Evolutionary conservation across 2,113 vertebrate genomes (phyloP).

Genomic region (Hyperopisus bebe): DNA sequence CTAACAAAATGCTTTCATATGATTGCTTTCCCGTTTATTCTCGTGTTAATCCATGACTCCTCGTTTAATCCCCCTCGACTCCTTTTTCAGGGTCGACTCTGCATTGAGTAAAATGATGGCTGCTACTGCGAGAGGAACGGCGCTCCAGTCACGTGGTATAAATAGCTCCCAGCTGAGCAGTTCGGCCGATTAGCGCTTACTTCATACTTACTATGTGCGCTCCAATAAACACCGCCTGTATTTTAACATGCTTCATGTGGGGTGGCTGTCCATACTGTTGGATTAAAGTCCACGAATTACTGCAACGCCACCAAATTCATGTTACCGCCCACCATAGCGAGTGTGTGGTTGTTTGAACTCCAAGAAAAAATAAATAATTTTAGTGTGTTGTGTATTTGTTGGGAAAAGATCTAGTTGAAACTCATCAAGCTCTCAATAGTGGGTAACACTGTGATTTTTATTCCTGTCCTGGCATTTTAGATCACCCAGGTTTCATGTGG

Average conservation of each 20-base stretch:
- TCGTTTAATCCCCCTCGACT: slow-evolving; percentile 19
- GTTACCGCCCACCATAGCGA: neutral
- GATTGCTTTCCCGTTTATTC: slow-evolving; percentile 23
- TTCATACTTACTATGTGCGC: neutral
- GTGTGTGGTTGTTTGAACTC: neutral
- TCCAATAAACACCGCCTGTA: neutral
- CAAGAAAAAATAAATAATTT: neutral
- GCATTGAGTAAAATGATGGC: slow-evolving; percentile 61
- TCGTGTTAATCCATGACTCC: slow-evolving; percentile 47
- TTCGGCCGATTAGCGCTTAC: neutral
- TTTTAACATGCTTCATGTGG: neutral
- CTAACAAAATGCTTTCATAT: neutral
- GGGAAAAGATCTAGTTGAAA: neutral
- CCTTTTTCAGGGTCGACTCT: slow-evolving; percentile 43
- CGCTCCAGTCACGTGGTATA: slow-evolving; percentile 63
- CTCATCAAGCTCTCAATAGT: neutral
- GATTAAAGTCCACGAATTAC: neutral
- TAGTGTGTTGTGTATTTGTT: neutral
- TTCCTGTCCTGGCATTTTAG: neutral
- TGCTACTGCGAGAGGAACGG: slow-evolving; percentile 51
- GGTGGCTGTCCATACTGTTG: neutral
- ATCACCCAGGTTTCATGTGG: neutral
- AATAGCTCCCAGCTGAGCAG: slow-evolving; percentile 62
- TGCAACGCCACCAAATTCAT: neutral
- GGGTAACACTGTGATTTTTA: neutral